These are phyloP conservation scores for Gibbula magus DNA, from an alignment of 2,888 invertebrate genomes.

Conservation along the genomic window DNA sequence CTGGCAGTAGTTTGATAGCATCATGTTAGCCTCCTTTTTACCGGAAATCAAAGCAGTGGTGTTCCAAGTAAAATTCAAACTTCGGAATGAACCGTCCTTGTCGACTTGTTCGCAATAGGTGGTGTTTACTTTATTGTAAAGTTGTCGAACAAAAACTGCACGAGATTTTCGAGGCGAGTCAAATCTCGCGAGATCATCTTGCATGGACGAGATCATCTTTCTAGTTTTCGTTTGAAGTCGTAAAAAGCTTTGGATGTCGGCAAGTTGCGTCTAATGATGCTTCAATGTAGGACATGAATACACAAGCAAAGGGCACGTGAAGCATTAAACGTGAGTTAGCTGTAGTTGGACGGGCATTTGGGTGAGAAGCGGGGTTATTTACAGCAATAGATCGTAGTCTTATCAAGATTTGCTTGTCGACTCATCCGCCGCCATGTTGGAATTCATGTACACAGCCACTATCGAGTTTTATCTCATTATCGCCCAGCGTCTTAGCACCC, in stretches of 20 bases:
- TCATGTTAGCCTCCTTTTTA: not conserved
- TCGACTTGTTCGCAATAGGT: not conserved
- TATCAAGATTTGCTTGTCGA: constrained; percentile 18
- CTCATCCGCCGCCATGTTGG: constrained; percentile 18
- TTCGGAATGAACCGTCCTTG: not conserved
- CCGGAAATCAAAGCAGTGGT: not conserved
- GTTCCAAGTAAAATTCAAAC: not conserved
- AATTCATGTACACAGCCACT: constrained; percentile 9
- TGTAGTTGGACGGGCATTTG: not conserved
- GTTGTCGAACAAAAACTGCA: not conserved
- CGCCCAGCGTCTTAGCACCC: not conserved
- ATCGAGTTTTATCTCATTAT: constrained; percentile 21
- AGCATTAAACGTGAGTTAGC: constrained; percentile 21
- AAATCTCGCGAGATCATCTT: constrained; percentile 21
- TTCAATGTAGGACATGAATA: not conserved
- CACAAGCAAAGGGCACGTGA: not conserved
- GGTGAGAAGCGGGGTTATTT: not conserved
- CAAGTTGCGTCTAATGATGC: constrained; percentile 16
- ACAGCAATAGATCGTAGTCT: constrained; percentile 17
- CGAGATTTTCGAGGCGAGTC: not conserved
- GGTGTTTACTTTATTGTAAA: constrained; percentile 14
- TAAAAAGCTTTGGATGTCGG: not conserved
- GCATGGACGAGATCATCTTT: constrained; percentile 15
- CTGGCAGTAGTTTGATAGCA: not conserved
- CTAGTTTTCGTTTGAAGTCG: constrained; percentile 15